Evolutionary conservation across 2,797 vertebrate species (phyloP).

Genomic region (Phyllotis vaccarum): DNA sequence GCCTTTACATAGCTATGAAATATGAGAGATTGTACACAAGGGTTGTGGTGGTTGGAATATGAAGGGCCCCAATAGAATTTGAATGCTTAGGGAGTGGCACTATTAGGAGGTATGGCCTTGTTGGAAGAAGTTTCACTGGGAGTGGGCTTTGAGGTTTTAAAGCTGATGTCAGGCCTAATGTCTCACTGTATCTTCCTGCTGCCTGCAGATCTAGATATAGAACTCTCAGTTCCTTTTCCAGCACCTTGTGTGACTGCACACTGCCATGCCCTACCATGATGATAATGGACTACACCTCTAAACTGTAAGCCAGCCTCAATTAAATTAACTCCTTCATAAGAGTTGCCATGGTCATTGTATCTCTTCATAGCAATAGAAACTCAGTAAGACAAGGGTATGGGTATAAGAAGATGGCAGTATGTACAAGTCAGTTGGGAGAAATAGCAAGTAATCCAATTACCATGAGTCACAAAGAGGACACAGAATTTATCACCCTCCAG

Average conservation of each 20-base stretch:
- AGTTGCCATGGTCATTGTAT: too few relatives aligned
- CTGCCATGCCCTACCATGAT: neutral
- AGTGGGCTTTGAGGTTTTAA: neutral
- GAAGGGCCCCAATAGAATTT: neutral
- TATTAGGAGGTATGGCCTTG: neutral
- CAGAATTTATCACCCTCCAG: neutral
- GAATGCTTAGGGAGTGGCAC: neutral
- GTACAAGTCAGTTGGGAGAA: neutral
- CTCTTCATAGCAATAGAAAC: neutral
- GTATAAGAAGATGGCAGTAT: neutral
- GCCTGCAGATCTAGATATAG: neutral
- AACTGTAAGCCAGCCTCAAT: neutral
- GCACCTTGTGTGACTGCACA: neutral
- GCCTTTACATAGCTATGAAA: constrained; percentile 22
- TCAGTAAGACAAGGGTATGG: neutral
- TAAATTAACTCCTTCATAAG: neutral
- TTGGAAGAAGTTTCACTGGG: neutral
- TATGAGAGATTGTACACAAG: neutral
- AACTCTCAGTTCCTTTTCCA: neutral
- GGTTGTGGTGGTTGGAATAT: neutral
- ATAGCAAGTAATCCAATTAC: neutral
- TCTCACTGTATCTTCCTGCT: neutral
- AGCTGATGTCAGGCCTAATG: neutral
- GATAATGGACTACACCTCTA: neutral
- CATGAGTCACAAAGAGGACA: neutral